phyloP scores from a whole-genome alignment of 2,113 vertebrate species.

The Pterocles orientalis region DNA sequence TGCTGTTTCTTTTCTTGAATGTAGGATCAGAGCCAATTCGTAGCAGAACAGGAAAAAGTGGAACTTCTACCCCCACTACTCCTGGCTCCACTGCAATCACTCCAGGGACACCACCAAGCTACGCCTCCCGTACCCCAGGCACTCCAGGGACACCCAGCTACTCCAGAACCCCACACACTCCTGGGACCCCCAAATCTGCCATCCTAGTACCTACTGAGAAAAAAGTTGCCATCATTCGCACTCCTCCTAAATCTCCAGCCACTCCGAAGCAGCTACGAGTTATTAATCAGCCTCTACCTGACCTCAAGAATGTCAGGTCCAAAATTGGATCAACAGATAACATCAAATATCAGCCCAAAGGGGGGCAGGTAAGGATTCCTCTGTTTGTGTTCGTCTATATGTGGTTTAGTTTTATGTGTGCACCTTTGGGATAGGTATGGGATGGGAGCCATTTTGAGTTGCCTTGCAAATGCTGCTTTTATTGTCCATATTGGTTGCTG shows the following conservation, averaged over 20 bases:
- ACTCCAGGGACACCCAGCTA: slow-evolving; percentile 87
- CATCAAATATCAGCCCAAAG: slow-evolving; percentile 93
- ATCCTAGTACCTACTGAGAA: slow-evolving; percentile 91
- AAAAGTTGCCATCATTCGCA: slow-evolving; percentile 94
- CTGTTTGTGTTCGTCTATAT: background rate
- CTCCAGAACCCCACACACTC: slow-evolving; percentile 90
- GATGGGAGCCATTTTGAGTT: background rate
- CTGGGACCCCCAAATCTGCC: slow-evolving; percentile 92
- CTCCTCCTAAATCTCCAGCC: slow-evolving; percentile 93
- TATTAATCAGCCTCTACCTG: slow-evolving; percentile 91
- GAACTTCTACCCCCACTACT: slow-evolving; percentile 91
- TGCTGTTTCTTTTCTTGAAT: background rate
- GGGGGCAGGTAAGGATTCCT: slow-evolving; percentile 86
- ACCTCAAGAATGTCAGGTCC: slow-evolving; percentile 93
- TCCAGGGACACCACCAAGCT: slow-evolving; percentile 91
- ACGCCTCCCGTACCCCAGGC: slow-evolving; percentile 92
- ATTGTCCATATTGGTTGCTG: background rate
- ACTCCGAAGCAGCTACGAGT: slow-evolving; percentile 90
- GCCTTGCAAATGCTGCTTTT: background rate
- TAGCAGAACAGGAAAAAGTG: slow-evolving; percentile 89
- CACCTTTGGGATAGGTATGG: background rate
- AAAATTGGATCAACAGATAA: slow-evolving; percentile 94
- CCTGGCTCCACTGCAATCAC: slow-evolving; percentile 92
- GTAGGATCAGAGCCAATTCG: slow-evolving; percentile 88
- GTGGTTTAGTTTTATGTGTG: background rate